A percentile compares a stretch with the other conserved stretches of the same genome.
Evolutionary conservation across 2,797 vertebrate species (phyloP).

Genomic region (Prunella strophiata): DNA sequence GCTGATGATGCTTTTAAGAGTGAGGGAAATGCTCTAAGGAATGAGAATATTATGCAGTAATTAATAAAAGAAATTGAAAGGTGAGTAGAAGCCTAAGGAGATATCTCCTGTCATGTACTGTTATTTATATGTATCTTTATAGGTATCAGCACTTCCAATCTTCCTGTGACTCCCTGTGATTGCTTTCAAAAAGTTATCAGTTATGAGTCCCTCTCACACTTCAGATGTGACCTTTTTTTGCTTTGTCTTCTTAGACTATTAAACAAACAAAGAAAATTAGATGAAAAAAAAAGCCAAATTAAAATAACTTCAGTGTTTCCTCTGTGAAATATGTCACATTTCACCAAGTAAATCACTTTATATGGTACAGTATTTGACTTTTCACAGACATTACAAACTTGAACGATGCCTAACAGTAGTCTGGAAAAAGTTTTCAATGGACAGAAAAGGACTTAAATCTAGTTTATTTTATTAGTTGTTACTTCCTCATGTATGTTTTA

Average conservation of each 20-base stretch:
- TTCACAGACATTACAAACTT: not conserved
- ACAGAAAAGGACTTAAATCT: not conserved
- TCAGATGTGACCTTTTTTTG: not conserved
- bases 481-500: not conserved
- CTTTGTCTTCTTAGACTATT: not conserved
- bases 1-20: not conserved
- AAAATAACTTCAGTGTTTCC: constrained; percentile 36
- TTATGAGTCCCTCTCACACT: not conserved
- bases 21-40: not conserved
- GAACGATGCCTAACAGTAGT: not conserved
- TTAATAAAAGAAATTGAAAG: constrained; percentile 9
- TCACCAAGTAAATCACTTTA: constrained; percentile 16
- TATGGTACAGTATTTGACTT: not conserved
- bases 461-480: not conserved
- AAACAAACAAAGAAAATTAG: constrained; percentile 38
- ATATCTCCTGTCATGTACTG: not conserved
- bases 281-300: not conserved
- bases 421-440: not conserved
- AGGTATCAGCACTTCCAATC: not conserved
- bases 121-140: not conserved
- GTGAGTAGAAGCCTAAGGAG: not conserved
- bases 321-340: constrained; percentile 14
- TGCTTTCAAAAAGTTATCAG: constrained; percentile 19
- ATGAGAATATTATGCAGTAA: not conserved
- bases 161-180: not conserved